phyloP scores from a whole-genome alignment of 2,113 vertebrate species.

The Dasyornis broadbenti region DNA sequence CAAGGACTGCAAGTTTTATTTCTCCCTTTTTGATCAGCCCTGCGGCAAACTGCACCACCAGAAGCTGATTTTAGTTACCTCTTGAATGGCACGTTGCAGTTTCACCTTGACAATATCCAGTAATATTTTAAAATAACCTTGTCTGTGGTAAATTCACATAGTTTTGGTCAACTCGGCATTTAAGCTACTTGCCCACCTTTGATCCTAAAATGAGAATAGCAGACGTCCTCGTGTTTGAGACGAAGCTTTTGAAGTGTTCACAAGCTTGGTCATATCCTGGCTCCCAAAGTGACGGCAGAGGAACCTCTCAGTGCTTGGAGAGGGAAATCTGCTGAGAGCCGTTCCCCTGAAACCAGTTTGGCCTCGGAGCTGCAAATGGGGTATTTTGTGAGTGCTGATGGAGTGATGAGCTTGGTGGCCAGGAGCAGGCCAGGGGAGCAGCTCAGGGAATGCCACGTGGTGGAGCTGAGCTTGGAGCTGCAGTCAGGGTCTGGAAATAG shows the following conservation, averaged over 20 bases:
- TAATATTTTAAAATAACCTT: not conserved
- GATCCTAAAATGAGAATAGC: not conserved
- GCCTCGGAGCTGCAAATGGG: not conserved
- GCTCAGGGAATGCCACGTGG: not conserved
- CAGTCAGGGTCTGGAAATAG: not conserved
- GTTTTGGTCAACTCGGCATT: not conserved
- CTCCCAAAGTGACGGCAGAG: not conserved
- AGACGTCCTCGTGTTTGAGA: not conserved
- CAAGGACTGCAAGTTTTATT: not conserved
- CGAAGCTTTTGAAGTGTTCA: constrained; percentile 3
- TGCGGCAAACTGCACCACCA: not conserved
- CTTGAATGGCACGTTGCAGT: accelerated
- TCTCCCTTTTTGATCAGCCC: not conserved
- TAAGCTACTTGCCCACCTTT: not conserved
- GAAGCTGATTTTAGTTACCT: not conserved
- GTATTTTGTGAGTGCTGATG: not conserved
- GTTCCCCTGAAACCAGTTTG: not conserved
- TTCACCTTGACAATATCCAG: not conserved
- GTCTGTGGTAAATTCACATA: accelerated
- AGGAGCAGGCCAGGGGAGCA: not conserved
- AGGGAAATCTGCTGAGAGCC: not conserved
- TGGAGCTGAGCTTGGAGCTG: not conserved
- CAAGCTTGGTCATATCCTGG: not conserved
- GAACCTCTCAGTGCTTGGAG: not conserved
- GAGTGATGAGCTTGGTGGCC: not conserved